Conservation (phyloP, 2,888 invertebrate species). For the Athripsodes cinereus region DNA sequence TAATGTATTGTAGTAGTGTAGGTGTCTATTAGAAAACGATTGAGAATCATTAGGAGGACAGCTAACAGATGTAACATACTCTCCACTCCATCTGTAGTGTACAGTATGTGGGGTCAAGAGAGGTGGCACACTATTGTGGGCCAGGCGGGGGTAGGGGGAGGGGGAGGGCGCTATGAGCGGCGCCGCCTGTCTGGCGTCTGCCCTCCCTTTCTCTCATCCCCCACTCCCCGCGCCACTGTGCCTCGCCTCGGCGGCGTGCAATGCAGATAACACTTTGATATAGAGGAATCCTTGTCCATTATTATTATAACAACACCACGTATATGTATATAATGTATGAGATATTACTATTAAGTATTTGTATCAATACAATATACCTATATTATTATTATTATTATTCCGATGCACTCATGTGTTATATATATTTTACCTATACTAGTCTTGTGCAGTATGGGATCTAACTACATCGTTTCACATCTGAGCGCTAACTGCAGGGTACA, state of each 20-base stretch:
- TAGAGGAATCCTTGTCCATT: conserved; percentile 4
- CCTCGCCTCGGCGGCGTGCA: neutral
- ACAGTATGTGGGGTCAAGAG: neutral
- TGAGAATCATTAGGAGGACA: neutral
- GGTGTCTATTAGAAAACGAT: neutral
- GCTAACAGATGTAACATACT: neutral
- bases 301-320: neutral
- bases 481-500: too few species aligned
- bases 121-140: neutral
- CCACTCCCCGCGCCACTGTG: conserved; percentile 4
- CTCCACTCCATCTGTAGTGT: neutral
- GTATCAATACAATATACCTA: too few species aligned
- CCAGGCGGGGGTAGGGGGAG: conserved; percentile 1
- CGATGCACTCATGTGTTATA: too few species aligned
- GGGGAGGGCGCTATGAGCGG: conserved; percentile 14
- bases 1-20: too few species aligned
- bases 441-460: too few species aligned
- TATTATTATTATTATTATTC: too few species aligned
- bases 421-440: too few species aligned
- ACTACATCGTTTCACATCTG: too few species aligned
- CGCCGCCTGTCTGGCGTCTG: conserved; percentile 17
- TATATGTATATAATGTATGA: neutral
- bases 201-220: conserved; percentile 10
- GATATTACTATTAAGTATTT: too few species aligned
- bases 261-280: neutral